A percentile compares a stretch with the other conserved stretches of the same genome.
Conservation (phyloP, 2,888 invertebrate genomes). For the Odontothrips loti region DNA sequence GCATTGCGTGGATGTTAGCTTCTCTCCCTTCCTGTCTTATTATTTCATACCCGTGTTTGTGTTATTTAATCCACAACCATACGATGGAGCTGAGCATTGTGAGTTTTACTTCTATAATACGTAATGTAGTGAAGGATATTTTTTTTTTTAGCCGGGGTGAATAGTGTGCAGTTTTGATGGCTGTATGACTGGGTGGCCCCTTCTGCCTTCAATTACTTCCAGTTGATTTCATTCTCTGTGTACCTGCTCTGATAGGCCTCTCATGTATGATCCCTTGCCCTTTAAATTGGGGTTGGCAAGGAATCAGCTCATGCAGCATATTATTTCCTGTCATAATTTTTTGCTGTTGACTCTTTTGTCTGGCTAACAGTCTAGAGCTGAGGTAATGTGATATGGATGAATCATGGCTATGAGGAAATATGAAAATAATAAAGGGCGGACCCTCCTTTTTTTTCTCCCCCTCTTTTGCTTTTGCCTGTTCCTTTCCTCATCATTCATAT, state of each 20-base stretch:
- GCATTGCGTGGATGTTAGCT: neutral
- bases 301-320: neutral
- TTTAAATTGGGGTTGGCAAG: neutral
- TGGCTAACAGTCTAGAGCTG: neutral
- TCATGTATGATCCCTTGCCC: neutral
- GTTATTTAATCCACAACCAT: neutral
- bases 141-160: no score
- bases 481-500: neutral
- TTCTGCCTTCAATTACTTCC: neutral
- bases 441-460: neutral
- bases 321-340: neutral
- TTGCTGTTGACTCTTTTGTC: neutral
- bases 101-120: neutral
- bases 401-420: neutral
- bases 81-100: neutral
- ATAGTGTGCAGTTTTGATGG: neutral
- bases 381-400: constrained; percentile 8
- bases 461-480: neutral
- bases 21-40: neutral
- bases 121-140: no score
- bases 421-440: constrained; percentile 13
- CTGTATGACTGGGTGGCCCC: neutral
- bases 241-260: neutral
- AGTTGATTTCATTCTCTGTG: neutral
- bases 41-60: neutral